A percentile compares a stretch with the other conserved stretches of the same genome.
Evolutionary conservation across 2,888 invertebrate species (phyloP).

Genomic region (Pyrgus malvae): DNA sequence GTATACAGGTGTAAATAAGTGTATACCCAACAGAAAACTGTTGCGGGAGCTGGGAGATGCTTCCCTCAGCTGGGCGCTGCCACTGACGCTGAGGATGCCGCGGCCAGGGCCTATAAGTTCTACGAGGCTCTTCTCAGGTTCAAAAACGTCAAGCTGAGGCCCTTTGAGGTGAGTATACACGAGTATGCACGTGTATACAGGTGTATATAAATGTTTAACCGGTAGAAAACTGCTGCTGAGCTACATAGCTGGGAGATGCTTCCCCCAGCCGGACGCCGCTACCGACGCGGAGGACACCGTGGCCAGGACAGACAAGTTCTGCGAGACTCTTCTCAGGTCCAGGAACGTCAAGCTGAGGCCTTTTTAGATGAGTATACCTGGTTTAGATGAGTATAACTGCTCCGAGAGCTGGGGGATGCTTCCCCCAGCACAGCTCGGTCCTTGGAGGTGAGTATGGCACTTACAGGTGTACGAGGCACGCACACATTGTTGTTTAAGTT

Average conservation of each 20-base stretch:
- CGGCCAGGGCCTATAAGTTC: constrained; percentile 91
- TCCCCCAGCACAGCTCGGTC: constrained; percentile 91
- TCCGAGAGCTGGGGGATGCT: constrained; percentile 97
- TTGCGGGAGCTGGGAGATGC: constrained; percentile 96
- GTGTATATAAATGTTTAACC: constrained; percentile 93
- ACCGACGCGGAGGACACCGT: constrained; percentile 87
- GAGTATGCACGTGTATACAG: too few relatives aligned
- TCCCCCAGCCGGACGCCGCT: constrained; percentile 91
- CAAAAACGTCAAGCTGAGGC: constrained; percentile 91
- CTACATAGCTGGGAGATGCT: constrained; percentile 98
- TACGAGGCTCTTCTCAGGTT: constrained; percentile 94
- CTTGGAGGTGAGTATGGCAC: constrained; percentile 87
- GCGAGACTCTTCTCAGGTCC: constrained; percentile 93
- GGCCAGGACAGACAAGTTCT: constrained; percentile 92
- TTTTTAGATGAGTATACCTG: constrained; percentile 86
- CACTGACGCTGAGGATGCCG: constrained; percentile 86
- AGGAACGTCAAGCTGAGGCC: constrained; percentile 92
- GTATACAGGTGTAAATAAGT: too few relatives aligned
- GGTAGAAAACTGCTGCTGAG: constrained; percentile 93
- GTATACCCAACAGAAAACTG: constrained; percentile 93
- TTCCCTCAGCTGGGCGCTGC: constrained; percentile 93
- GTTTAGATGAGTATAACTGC: too few relatives aligned
- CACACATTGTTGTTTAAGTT: too few relatives aligned
- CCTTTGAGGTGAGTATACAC: constrained; percentile 86
- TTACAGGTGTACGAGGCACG: constrained; percentile 81